phyloP scores from a whole-genome alignment of 2,888 invertebrate species.

The Nemurella pictetii region DNA sequence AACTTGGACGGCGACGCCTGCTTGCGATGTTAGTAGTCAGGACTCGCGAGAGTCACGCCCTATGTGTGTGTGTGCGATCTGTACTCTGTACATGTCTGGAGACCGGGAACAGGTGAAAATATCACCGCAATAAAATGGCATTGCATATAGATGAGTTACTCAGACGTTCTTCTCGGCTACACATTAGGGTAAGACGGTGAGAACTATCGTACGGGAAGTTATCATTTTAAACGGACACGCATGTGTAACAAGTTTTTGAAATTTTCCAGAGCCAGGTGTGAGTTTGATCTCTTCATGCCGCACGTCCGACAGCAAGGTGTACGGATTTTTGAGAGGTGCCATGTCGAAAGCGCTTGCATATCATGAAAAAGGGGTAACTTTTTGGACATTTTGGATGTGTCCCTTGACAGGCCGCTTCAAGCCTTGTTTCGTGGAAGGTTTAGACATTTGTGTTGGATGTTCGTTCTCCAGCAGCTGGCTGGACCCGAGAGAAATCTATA shows the following conservation, averaged over 20 bases:
- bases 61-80: neutral
- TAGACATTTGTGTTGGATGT: neutral
- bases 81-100: neutral
- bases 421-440: neutral
- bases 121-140: constrained; percentile 11
- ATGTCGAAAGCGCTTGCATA: neutral
- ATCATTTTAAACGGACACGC: neutral
- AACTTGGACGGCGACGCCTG: neutral
- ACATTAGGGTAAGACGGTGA: neutral
- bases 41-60: neutral
- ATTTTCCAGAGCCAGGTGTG: neutral
- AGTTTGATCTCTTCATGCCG: neutral
- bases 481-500: neutral
- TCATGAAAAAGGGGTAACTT: neutral
- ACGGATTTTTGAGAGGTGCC: neutral
- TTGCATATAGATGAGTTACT: neutral
- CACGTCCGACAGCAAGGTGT: neutral
- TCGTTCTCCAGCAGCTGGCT: neutral
- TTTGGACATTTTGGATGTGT: neutral
- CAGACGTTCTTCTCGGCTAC: neutral
- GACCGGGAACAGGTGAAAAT: neutral
- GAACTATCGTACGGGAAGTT: neutral
- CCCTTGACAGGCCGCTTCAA: neutral
- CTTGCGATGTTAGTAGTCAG: neutral
- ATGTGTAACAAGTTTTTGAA: neutral